These are phyloP conservation scores for Ceuthmochares aereus DNA, from an alignment of 2,113 vertebrate species.

Conservation along the genomic window DNA sequence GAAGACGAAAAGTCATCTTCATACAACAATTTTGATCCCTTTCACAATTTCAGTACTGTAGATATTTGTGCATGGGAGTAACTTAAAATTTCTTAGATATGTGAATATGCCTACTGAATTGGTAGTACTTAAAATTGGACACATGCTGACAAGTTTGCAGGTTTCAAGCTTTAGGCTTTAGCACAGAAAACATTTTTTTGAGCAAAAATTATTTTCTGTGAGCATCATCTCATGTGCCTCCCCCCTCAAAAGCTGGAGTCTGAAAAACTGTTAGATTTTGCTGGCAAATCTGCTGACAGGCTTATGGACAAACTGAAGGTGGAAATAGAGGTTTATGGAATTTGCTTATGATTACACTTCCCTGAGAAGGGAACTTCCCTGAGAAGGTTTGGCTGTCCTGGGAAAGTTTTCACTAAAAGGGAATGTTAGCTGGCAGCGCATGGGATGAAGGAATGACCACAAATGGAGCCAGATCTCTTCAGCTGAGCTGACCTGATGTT, in stretches of 20 bases:
- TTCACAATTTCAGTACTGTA: neutral
- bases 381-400: neutral
- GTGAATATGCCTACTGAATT: neutral
- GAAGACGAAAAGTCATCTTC: neutral
- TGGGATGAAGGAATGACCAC: neutral
- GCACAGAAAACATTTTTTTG: neutral
- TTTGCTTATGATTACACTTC: neutral
- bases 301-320: neutral
- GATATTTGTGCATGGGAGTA: conserved; percentile 15
- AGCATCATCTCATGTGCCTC: neutral
- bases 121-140: neutral
- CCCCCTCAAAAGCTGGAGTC: neutral
- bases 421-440: rapidly evolving
- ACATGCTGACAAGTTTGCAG: neutral
- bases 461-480: neutral
- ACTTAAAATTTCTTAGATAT: neutral
- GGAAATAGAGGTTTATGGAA: neutral
- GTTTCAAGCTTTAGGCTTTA: conserved; percentile 5
- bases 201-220: neutral
- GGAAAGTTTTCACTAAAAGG: neutral
- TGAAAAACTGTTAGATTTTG: neutral
- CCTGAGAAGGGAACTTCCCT: neutral
- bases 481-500: neutral
- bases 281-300: neutral
- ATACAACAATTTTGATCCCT: neutral